Conservation (phyloP, 2,888 invertebrate species). For the Lydus trimaculatus region DNA sequence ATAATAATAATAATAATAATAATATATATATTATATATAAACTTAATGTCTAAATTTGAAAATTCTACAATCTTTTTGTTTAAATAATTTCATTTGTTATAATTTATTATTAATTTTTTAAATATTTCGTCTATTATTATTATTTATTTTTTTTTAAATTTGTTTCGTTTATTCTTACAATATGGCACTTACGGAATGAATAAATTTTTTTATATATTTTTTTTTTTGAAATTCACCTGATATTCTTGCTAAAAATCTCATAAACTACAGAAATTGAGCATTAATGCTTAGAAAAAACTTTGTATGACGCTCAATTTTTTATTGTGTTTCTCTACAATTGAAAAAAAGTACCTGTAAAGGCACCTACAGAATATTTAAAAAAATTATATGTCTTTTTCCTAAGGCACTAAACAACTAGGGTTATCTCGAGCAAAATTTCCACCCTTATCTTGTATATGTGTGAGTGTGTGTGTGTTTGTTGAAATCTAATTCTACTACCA, state of each 20-base stretch:
- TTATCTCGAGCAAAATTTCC: no score
- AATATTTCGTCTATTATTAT: constrained; percentile 30
- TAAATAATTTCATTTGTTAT: constrained; percentile 25
- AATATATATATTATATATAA: constrained; percentile 36
- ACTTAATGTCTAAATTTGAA: constrained; percentile 27
- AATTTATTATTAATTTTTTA: constrained; percentile 19
- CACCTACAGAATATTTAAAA: constrained; percentile 9
- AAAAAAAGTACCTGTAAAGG: constrained; percentile 31
- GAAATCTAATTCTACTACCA: no score
- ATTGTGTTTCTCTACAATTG: background rate
- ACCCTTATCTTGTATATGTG: no score
- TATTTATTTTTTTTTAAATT: constrained; percentile 9
- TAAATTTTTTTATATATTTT: constrained; percentile 25
- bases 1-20: constrained; percentile 20
- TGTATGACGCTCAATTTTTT: background rate
- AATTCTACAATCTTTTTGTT: constrained; percentile 25
- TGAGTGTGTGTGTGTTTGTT: no score
- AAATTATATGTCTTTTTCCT: constrained; percentile 56
- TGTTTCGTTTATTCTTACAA: constrained; percentile 22
- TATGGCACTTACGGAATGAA: constrained; percentile 49
- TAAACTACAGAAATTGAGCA: background rate
- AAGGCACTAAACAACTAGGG: constrained; percentile 56
- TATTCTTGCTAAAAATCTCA: background rate
- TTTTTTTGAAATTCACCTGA: constrained; percentile 1
- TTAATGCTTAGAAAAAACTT: constrained; percentile 21